Evolutionary conservation across 2,113 vertebrate species (phyloP), one percentile per base, ranked within the genome.

Genomic region (Osmerus mordax): DNA sequence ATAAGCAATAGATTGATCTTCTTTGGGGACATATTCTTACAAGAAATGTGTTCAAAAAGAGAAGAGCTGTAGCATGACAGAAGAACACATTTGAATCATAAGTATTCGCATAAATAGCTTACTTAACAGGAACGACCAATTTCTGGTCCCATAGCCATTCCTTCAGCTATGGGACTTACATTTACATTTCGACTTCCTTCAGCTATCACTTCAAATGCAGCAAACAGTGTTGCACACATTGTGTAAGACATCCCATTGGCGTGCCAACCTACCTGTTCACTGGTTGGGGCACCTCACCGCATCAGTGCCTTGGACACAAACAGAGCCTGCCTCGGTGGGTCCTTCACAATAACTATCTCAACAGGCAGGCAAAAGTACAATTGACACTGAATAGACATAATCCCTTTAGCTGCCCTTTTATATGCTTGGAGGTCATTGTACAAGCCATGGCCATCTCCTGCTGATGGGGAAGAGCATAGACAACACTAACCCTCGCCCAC

Each of bases 341-440:
- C 61, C 14, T 52, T 36, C 25, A 16, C 62, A 56, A 58, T 69
- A 58, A 32, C 54, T 32, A 58, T 69, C 61, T 32, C 71, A 52
- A 19, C 75, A 68, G 71, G 79, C 47, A 53, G 59, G 55, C 63
- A 28, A 41, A 72, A 67, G 59, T 74, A 63, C 60, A 70, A 64
- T 63, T 64, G 66, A 29, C 47, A 13, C 58, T 68, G 73, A 80
- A 78, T 69, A 63, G 36, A 41, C 55, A 73, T 71, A 79, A 71
- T 71, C 74, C 60, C 54, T 59, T 64, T 55, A 67, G 69, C 52
- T 78, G 36, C 73, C 67, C 73, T 68, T 74, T 65, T 23, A 41
- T 69, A 68, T 71, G 76, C 73, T 59, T 66, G 71, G 55, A 79
- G 70, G 76, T 78, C 72, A 83, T 80, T 74, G 71, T 72, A 65